These are phyloP conservation scores for Poicephalus gulielmi DNA, from an alignment of 2,113 vertebrate genomes.

Conservation along the genomic window DNA sequence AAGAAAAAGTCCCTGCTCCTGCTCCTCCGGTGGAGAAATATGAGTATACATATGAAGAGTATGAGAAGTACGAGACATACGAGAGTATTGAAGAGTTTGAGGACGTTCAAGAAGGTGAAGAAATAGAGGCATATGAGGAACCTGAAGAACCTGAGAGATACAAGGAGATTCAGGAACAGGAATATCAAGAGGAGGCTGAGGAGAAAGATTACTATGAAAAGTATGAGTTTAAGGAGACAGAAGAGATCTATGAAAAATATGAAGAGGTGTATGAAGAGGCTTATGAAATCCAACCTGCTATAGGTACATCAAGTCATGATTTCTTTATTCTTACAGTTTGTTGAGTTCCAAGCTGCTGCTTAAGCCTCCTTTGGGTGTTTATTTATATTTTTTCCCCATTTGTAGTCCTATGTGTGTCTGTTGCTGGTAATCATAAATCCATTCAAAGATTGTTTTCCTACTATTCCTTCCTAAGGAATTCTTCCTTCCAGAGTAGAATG, in stretches of 20 bases:
- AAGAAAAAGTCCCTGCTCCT: slow-evolving; percentile 53
- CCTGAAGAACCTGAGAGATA: slow-evolving; percentile 67
- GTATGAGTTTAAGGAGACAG: slow-evolving; percentile 22
- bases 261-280: slow-evolving; percentile 56
- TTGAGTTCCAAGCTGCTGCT: neutral
- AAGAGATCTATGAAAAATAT: slow-evolving; percentile 50
- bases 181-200: slow-evolving; percentile 53
- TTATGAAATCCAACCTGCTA: slow-evolving; percentile 59
- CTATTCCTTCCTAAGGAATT: neutral
- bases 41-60: slow-evolving; percentile 59
- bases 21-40: slow-evolving; percentile 26
- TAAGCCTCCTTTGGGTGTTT: neutral
- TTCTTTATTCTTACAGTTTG: neutral
- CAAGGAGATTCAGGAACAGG: slow-evolving; percentile 6
- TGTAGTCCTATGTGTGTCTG: neutral
- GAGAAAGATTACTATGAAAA: slow-evolving; percentile 43
- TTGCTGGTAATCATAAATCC: neutral
- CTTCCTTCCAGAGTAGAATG: neutral
- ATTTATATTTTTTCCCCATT: neutral
- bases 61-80: slow-evolving; percentile 57
- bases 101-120: slow-evolving; percentile 65
- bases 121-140: slow-evolving; percentile 60
- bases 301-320: slow-evolving; percentile 69
- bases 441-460: neutral
- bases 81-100: slow-evolving; percentile 50